These are phyloP conservation scores for human (Homo sapiens) DNA, from an alignment of 2,113 vertebrate species.

Conservation along the genomic window GRCh38 chr16:6087001-6087500, in stretches of 20 bases:
- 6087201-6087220: neutral
- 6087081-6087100: slow-evolving; percentile 39
- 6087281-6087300: neutral
- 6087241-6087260: neutral
- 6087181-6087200: neutral
- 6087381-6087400: neutral
- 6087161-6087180: neutral
- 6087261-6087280: neutral
- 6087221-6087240: neutral
- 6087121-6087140: slow-evolving; percentile 35
- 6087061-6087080: neutral
- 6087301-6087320: neutral
- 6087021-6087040: accelerated
- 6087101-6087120: slow-evolving; percentile 28
- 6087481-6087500: neutral
- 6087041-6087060: neutral
- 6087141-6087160: neutral
- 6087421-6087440: neutral
- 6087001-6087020: accelerated
- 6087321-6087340: neutral
- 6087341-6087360: neutral
- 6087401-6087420: neutral
- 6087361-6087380: neutral
- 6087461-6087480: neutral
- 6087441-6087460: neutral